Percentiles rank a stretch among this genome's conserved stretches.
These are phyloP conservation scores for Tauraco hartlaubi DNA, from an alignment of 2,797 vertebrate genomes.

Conservation along the genomic window DNA sequence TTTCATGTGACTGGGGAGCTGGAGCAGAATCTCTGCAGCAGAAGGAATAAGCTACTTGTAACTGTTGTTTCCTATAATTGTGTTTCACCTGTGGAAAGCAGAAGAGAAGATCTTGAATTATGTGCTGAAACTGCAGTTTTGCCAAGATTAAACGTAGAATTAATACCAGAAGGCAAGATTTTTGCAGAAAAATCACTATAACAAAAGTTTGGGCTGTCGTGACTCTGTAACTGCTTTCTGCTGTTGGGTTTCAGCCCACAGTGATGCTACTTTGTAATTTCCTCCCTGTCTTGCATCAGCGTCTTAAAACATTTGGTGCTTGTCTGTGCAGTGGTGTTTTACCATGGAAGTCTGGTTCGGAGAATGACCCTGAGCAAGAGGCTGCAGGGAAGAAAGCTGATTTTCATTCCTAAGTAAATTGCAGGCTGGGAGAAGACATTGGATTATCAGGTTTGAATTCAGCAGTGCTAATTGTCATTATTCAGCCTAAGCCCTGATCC, in stretches of 20 bases:
- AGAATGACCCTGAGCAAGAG: neutral
- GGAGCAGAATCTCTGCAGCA: neutral
- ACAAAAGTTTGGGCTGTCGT: neutral
- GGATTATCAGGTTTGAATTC: neutral
- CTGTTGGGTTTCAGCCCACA: neutral
- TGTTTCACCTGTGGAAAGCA: neutral
- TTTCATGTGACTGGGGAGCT: neutral
- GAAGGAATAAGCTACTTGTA: neutral
- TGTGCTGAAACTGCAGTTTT: neutral
- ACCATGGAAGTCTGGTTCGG: neutral
- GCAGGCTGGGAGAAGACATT: neutral
- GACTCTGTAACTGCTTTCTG: neutral
- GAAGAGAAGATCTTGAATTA: neutral
- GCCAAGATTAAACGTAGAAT: neutral
- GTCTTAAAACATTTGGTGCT: neutral
- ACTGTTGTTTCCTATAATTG: neutral
- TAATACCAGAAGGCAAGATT: neutral
- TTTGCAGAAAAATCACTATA: neutral
- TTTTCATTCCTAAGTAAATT: neutral
- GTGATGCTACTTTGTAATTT: neutral
- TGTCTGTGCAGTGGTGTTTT: neutral
- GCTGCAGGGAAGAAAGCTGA: neutral
- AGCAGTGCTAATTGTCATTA: neutral
- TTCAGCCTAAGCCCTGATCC: neutral
- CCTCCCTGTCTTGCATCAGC: neutral